Percentiles rank a stretch among this genome's conserved stretches.
phyloP scores from a whole-genome alignment of 2,797 vertebrate species.

The Eremophila alpestris region DNA sequence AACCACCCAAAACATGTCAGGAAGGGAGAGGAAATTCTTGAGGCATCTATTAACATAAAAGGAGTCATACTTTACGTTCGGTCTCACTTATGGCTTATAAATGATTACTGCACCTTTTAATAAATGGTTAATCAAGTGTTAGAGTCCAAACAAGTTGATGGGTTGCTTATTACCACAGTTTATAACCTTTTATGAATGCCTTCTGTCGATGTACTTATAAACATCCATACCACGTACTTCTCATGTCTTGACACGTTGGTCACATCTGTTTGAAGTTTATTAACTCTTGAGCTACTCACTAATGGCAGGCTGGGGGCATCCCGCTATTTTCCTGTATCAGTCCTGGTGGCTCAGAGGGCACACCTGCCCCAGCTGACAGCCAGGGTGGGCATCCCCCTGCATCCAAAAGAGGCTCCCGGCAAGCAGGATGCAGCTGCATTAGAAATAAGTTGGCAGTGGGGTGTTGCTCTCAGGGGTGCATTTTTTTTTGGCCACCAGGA shows the following conservation, averaged over 20 bases:
- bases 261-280: constrained; percentile 55
- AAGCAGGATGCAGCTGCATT: background rate
- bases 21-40: constrained; percentile 23
- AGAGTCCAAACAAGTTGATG: constrained; percentile 61
- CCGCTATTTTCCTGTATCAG: background rate
- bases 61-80: background rate
- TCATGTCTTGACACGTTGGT: constrained; percentile 62
- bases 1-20: background rate
- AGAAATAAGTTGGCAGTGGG: background rate
- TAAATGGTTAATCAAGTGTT: constrained; percentile 62
- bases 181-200: constrained; percentile 66
- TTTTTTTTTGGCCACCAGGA: background rate
- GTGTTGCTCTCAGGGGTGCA: background rate
- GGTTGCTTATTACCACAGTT: constrained; percentile 61
- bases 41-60: constrained; percentile 42
- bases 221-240: constrained; percentile 51
- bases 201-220: constrained; percentile 53
- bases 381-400: fast-evolving
- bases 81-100: constrained; percentile 50
- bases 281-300: constrained; percentile 16
- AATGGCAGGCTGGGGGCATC: background rate
- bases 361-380: background rate
- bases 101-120: constrained; percentile 60
- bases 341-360: fast-evolving
- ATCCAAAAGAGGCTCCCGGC: background rate